Evolutionary conservation across 2,888 invertebrate genomes (phyloP), one percentile per base, ranked within the genome.

Genomic region (Alcis repandata): DNA sequence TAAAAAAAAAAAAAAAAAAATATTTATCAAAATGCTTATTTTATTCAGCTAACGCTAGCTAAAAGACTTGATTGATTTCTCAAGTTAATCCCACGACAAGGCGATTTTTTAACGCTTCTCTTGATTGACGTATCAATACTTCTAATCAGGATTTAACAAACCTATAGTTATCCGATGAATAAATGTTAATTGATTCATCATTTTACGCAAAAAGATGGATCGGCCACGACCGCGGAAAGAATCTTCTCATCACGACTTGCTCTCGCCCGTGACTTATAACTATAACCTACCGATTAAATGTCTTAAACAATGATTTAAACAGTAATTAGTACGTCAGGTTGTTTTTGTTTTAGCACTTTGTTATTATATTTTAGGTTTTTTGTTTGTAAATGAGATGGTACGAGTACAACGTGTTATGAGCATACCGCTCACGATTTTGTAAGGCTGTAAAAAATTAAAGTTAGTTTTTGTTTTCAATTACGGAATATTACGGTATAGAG

Each of bases 191-290:
- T 82, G 77, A 79, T 72, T 71, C 60, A 71, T 68, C 72, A 69
- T 74, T 79, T 75, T 67, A 72, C 71, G 62, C 75, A 75, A 78
- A 77, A 78, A 77, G 49, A 71, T 57, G 63, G 78, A 71, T 72
- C 71, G 71, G 75, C 79, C 89, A 89, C 86, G 91, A 91, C 77
- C 79, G 73, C 90, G 91, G 90, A 91, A 82, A 84, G 83, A 79
- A 79, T 79, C 74, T 63, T 61, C 75, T 19, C 61, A 77, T 87
- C 88, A 90, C 89, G 89, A 88, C 70, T 72, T 71, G 66, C 73
- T 73, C 65, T 60, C 72, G 71, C 73, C 74, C 82, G 80, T 85
- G 84, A 84, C 80, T 82, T 63, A 54, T 43, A 59, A 59, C 68
- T 48, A 68, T 64, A 57, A 57, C 43, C 59, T 62, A 62, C 36